Evolutionary conservation across 2,888 invertebrate genomes (phyloP), one percentile per base, ranked within the genome.

Genomic region (Hirtodrosophila alboralis): DNA sequence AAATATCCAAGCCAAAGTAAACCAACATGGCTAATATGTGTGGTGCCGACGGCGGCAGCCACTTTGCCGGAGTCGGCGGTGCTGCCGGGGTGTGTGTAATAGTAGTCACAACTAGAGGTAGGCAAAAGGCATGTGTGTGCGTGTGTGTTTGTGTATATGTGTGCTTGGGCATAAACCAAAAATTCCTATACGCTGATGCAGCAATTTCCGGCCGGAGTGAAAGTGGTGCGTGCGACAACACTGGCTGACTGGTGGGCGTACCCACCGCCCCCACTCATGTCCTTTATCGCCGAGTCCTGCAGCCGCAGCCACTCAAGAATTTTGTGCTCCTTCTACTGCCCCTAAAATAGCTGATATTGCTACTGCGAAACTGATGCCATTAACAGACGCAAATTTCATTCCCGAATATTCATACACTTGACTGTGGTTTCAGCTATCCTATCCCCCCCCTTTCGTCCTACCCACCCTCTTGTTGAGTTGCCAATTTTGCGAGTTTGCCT

Each of bases 141-240:
- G 36, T 30, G 45, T 41, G 40, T 30, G 31, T 14, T 48, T 53
- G 18, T 31, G 44, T 57, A 44, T 63, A 59, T 64, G 48, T 66
- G 41, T 53, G 64, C 56, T 40, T 37, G 54, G 58, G 67, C 84
- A 83, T 84, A 86, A 81, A 77, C 84, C 83, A 83, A 86, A 81
- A 83, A 86, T 83, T 81, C 75, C 78, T 77, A 84, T 78, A 78
- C 86, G 81, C 81, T 83, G 81, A 83, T 83, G 81, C 81, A 77
- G 81, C 81, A 83, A 78, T 83, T 86, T 86, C 81, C 84, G 86
- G 77, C 37, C 63, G 28, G 36, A 79, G 85, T 78, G 79, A 79
- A 79, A 79, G 79, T 83, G 85, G 79, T 85, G 79, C 83, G 85
- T 84, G 84, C 70, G 66, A 70, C 68, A 54, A 62, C 69, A 60